Percentiles rank a stretch among this genome's conserved stretches.
phyloP scores from a whole-genome alignment of 1,140 invertebrate genomes.

The Doryteuthis pealeii region DNA sequence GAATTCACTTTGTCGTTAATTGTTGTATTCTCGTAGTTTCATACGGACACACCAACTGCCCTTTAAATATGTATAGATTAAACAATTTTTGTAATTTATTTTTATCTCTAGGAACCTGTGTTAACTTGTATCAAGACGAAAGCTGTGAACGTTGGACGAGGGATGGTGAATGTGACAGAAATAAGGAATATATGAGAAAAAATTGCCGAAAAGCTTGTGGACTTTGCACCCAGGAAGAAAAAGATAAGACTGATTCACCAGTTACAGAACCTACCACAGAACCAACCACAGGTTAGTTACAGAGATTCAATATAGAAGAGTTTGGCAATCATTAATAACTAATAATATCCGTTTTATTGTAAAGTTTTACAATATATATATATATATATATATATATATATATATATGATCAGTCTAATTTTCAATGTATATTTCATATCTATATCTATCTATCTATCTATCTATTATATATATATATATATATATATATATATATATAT shows the following conservation, averaged over 20 bases:
- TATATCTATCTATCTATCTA: background rate
- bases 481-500: constrained; percentile 8
- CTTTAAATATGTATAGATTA: background rate
- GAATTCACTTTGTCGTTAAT: too few species aligned
- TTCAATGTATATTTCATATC: background rate
- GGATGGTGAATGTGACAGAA: constrained; percentile 39
- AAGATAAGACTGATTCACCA: constrained; percentile 20
- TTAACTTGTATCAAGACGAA: constrained; percentile 24
- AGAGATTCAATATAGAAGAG: too few species aligned
- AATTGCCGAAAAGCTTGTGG: constrained; percentile 43
- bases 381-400: too few species aligned
- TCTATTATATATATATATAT: background rate
- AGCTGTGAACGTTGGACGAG: constrained; percentile 34
- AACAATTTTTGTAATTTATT: background rate
- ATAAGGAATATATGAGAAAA: constrained; percentile 39
- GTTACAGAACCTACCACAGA: background rate
- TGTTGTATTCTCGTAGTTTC: too few species aligned
- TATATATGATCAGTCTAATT: background rate
- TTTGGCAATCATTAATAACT: too few species aligned
- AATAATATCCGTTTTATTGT: too few species aligned
- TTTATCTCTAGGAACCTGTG: constrained; percentile 27
- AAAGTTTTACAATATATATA: too few species aligned
- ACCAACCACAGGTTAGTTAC: background rate
- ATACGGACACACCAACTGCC: too few species aligned
- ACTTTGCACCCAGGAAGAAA: constrained; percentile 30